Evolutionary conservation across 2,888 invertebrate genomes (phyloP).

Genomic region (Cabera pusaria): DNA sequence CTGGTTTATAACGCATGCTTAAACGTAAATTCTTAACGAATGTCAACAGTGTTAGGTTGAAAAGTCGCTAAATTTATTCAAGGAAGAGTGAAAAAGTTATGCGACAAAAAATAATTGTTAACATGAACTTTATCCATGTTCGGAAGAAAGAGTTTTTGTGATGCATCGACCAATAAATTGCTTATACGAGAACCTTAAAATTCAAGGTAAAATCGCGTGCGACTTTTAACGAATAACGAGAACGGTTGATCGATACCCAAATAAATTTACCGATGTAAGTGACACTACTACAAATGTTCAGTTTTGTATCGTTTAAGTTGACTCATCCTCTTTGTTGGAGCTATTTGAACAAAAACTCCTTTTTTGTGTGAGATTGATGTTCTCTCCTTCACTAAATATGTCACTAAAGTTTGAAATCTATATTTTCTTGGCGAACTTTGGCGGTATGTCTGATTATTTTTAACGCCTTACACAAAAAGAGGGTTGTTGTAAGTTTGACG

Average conservation of each 20-base stretch:
- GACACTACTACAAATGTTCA: slow-evolving; percentile 47
- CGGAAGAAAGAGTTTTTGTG: slow-evolving; percentile 46
- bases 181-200: slow-evolving; percentile 46
- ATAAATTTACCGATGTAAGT: slow-evolving; percentile 51
- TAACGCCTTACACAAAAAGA: too few species aligned
- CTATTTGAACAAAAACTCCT: background rate
- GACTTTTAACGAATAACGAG: slow-evolving; percentile 46
- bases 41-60: slow-evolving; percentile 6
- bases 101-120: slow-evolving; percentile 37
- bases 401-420: too few species aligned
- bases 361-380: too few species aligned
- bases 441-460: too few species aligned
- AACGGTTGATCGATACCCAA: slow-evolving; percentile 54
- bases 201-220: slow-evolving; percentile 47
- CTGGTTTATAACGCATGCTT: too few species aligned
- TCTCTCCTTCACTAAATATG: too few species aligned
- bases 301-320: slow-evolving; percentile 39
- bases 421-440: too few species aligned
- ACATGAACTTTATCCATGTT: slow-evolving; percentile 43
- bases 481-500: too few species aligned
- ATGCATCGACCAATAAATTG: slow-evolving; percentile 59
- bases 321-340: slow-evolving; percentile 20
- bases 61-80: slow-evolving; percentile 10
- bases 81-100: slow-evolving; percentile 25
- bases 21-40: background rate